Base-by-base conservation (phyloP, 1,140 invertebrate species). In the Antheraea mylitta region DNA sequence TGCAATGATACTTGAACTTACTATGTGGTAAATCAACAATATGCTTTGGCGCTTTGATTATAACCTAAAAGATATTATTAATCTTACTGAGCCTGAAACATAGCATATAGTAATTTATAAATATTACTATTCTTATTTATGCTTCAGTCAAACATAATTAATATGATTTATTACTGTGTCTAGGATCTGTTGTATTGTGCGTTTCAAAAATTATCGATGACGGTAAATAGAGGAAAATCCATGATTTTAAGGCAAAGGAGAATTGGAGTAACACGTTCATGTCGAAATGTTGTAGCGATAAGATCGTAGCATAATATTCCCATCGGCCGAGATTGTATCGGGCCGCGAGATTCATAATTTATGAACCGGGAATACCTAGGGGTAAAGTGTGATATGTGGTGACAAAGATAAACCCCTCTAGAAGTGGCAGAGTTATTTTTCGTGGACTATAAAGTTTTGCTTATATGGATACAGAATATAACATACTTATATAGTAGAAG, bases 261-360 rank as follows among this genome's bases (percentile, higher is more conserved):
- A 81, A 79, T 82, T 78, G 80, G 76, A 81, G 70, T 80, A 80
- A 84, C 77, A 79, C 76, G 64, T 76, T 66, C 66, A 72, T 62
- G 73, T 61, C 38, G 70, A 64, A 67, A 68, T 6, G 45, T 7
- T 18, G 66, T 63, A 37, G 61, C 70, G 74, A 80, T 87, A 87
- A 63, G 74, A 79, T 79, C 72, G 18, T 73, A 45, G 85, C 65
- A 88, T 88, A 88, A 88, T 88, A 85, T 86, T 85, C 79, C 81
- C 84, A 86, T 88, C 76, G 78, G 71, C 18, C 64, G 70, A 85
- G 84, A 88, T 88, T 88, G 86, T 88, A 85, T 84, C 86, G 76
- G 69, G 79, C 81, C 79, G 75, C 78, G 70, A 74, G 74, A 87
- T 85, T 84, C 86, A 85, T 86, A 85, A 87, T 87, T 87, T 87